Percentiles rank a stretch among this genome's conserved stretches.
Evolutionary conservation across 2,888 invertebrate genomes (phyloP).

Genomic region (Epiblema foenella): DNA sequence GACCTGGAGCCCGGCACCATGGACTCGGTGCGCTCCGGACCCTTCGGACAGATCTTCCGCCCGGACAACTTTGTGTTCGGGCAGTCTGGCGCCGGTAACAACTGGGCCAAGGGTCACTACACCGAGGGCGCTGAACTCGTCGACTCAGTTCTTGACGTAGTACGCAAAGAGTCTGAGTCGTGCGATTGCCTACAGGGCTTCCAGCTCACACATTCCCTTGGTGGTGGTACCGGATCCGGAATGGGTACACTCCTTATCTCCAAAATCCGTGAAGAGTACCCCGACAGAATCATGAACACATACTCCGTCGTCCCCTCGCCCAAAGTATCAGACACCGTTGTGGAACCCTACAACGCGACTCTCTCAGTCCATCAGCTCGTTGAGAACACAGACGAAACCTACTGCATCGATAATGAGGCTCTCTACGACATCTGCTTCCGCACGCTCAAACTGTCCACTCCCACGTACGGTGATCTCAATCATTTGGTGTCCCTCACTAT

Average conservation of each 20-base stretch:
- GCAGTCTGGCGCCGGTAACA: constrained; percentile 85
- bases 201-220: constrained; percentile 92
- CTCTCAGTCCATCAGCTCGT: constrained; percentile 94
- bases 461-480: constrained; percentile 96
- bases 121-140: constrained; percentile 87
- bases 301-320: constrained; percentile 94
- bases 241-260: constrained; percentile 92
- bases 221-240: constrained; percentile 82
- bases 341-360: constrained; percentile 93
- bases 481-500: constrained; percentile 94
- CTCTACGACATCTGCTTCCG: constrained; percentile 93
- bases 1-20: constrained; percentile 81
- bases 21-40: constrained; percentile 89
- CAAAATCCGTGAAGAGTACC: constrained; percentile 96
- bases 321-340: constrained; percentile 89
- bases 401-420: constrained; percentile 89
- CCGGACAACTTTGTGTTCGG: constrained; percentile 91
- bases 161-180: constrained; percentile 94
- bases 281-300: constrained; percentile 95
- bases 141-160: constrained; percentile 92
- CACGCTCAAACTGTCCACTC: constrained; percentile 92
- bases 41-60: constrained; percentile 90
- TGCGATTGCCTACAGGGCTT: constrained; percentile 97
- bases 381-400: constrained; percentile 96
- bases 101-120: constrained; percentile 89